Base-by-base conservation (phyloP, 2,888 invertebrate species). In the Acleris holmiana region DNA sequence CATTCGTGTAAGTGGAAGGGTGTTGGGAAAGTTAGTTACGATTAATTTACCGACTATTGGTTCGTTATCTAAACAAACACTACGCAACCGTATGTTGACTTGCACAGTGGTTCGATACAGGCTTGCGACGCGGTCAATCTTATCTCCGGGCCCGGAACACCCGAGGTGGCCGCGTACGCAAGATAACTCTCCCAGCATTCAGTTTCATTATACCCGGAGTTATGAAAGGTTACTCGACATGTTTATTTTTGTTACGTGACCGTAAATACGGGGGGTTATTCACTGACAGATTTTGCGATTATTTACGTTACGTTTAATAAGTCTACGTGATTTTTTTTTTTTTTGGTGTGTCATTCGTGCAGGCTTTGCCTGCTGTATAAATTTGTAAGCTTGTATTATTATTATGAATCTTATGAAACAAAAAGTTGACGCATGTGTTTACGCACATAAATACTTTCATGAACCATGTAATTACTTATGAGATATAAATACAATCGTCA, bases 201-300 rank as follows among this genome's bases (percentile, higher is more conserved):
- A 82, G 80, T 83, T 81, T 84, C 78, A 85, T 89, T 90, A 89
- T 89, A 82, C 79, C 73, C 77, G 73, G 79, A 85, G 84, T 88
- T 85, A 86, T 84, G 80, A 81, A 79, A 86, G 83, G 78, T 81
- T 82, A 83, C 83, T 80, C 79, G 82, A 80, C 83, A 82, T 86
- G 83, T 88, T 86, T 87, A 86, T 85, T 88, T 84, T 85, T 81
- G 79, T 83, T 85, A 82, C 82, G 86, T 82, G 84, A 84, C 84
- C 82, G 78, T 83, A 79, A 80, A 82, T 83, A 78, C 29, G 8
- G 79, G 75, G 65, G 73, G 83, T 83, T 81, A 78, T 82, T 78
- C 70, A 73, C 44, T 44, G 17, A 23, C 41, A 21, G 21, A 21
- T 41, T 41, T 40, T 23, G n/a, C 40, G 23, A 55, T 44, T 55